phyloP scores from a whole-genome alignment of 1,140 invertebrate genomes.

The Phymorhynchus buccinoides region DNA sequence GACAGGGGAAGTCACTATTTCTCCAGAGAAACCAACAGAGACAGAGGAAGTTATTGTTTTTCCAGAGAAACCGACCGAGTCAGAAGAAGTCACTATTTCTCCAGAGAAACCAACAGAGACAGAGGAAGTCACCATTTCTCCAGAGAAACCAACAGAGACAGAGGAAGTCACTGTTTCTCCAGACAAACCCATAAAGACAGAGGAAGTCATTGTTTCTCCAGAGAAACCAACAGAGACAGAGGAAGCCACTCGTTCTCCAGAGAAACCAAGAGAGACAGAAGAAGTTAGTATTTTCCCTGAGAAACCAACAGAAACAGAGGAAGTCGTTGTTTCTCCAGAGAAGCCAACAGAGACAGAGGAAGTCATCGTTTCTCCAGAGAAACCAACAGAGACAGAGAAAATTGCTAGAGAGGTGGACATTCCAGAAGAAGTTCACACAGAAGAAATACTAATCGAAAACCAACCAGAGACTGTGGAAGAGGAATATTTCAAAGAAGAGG shows the following conservation, averaged over 20 bases:
- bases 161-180: neutral
- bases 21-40: too few relatives aligned
- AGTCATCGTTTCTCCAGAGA: too few relatives aligned
- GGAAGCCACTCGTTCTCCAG: too few relatives aligned
- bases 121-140: too few relatives aligned
- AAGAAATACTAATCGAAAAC: neutral
- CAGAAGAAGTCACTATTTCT: too few relatives aligned
- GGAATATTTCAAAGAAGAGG: conserved; percentile 23
- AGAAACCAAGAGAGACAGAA: neutral
- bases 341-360: neutral
- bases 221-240: too few relatives aligned
- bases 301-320: neutral
- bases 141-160: too few relatives aligned
- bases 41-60: conserved; percentile 8
- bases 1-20: neutral
- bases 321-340: neutral
- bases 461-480: neutral
- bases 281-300: neutral
- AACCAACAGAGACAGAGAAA: too few relatives aligned
- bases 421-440: conserved; percentile 1
- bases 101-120: too few relatives aligned
- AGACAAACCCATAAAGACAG: neutral
- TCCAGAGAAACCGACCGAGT: too few relatives aligned
- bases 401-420: neutral
- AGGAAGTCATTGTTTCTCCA: neutral